Percentiles rank a stretch among this genome's conserved stretches.
These are phyloP conservation scores for Artemisiospiza belli DNA, from an alignment of 2,113 vertebrate species.

Conservation along the genomic window DNA sequence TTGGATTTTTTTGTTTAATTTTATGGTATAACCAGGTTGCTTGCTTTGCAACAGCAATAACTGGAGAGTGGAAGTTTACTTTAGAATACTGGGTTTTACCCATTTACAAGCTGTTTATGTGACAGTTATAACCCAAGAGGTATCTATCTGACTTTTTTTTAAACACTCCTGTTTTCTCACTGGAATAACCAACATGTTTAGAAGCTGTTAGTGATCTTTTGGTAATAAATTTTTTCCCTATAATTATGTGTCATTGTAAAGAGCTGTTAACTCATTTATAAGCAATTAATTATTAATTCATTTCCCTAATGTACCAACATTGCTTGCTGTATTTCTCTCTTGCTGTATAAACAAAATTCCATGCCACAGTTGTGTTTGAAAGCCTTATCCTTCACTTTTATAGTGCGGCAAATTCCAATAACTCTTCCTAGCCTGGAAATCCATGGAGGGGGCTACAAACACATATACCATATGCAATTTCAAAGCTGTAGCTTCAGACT, in stretches of 20 bases:
- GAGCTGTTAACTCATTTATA: conserved; percentile 51
- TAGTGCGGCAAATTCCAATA: background rate
- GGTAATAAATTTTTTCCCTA: conserved; percentile 14
- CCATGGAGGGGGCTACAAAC: background rate
- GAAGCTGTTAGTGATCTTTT: conserved; percentile 35
- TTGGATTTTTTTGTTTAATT: background rate
- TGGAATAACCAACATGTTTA: conserved; percentile 4
- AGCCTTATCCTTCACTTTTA: background rate
- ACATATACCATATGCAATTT: background rate
- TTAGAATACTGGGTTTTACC: background rate
- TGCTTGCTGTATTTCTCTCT: background rate
- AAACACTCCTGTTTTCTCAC: background rate
- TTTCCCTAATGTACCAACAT: background rate
- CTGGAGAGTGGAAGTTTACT: background rate
- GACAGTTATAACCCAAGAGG: background rate
- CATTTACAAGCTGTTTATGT: conserved; percentile 28
- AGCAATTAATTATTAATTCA: conserved; percentile 46
- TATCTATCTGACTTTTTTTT: background rate
- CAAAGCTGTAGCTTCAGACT: background rate
- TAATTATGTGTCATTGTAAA: conserved; percentile 14
- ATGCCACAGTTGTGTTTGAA: background rate
- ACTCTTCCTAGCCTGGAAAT: background rate
- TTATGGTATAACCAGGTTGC: background rate
- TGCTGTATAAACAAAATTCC: conserved; percentile 2
- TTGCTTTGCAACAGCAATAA: background rate